These are phyloP conservation scores for Dufourea novaeangliae DNA, from an alignment of 1,140 invertebrate genomes.

Conservation along the genomic window DNA sequence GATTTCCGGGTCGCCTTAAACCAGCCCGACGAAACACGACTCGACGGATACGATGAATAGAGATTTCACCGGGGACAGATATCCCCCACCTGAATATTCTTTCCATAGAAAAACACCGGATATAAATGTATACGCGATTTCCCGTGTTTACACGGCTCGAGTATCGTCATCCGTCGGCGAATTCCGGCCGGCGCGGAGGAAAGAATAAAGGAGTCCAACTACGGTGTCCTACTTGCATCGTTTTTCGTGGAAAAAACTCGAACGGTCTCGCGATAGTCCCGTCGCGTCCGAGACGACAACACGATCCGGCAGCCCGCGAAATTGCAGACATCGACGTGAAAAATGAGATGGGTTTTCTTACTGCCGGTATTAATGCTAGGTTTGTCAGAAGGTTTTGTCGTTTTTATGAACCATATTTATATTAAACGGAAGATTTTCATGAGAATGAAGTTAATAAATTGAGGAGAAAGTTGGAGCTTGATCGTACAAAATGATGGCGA, in stretches of 20 bases:
- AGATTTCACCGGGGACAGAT: constrained; percentile 13
- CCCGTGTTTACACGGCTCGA: constrained; percentile 3
- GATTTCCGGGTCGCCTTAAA: neutral
- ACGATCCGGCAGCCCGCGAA: neutral
- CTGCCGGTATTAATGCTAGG: constrained; percentile 4
- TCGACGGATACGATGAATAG: neutral
- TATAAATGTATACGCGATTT: neutral
- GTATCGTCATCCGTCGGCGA: neutral
- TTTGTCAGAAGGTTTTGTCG: too few relatives aligned
- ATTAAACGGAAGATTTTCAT: too few relatives aligned
- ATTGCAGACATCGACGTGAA: neutral
- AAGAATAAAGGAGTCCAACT: constrained; percentile 25
- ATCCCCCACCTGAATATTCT: neutral
- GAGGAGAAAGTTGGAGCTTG: too few relatives aligned
- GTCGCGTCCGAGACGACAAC: too few relatives aligned
- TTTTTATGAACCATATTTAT: too few relatives aligned
- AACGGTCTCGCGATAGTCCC: neutral
- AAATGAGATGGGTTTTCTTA: constrained; percentile 7
- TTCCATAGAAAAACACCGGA: neutral
- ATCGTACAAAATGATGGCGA: too few relatives aligned
- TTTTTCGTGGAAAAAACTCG: constrained; percentile 31
- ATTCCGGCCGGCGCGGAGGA: constrained; percentile 21
- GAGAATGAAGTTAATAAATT: too few relatives aligned
- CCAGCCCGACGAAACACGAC: neutral
- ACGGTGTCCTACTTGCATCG: constrained; percentile 29